Percentiles rank a stretch among this genome's conserved stretches.
Conservation (phyloP, 1,140 invertebrate species). For the Drosophila kurseongensis region DNA sequence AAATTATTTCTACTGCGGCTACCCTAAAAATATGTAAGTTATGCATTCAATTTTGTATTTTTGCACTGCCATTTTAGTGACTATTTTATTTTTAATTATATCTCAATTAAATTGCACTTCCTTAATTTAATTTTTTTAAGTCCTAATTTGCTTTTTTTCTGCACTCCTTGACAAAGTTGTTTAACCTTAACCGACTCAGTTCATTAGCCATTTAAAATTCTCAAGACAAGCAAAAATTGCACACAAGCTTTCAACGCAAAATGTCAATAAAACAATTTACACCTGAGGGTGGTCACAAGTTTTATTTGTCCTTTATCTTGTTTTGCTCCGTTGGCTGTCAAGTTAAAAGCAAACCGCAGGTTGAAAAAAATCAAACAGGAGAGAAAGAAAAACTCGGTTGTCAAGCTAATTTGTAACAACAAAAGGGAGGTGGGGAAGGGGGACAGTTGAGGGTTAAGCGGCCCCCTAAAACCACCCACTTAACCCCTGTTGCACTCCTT, state of each 20-base stretch:
- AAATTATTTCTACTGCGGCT: too few species aligned
- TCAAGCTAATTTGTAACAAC: conserved; percentile 45
- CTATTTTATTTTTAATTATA: too few species aligned
- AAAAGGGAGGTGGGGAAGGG: not conserved
- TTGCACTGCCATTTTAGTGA: too few species aligned
- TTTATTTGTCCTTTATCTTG: conserved; percentile 14
- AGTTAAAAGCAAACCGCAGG: conserved; percentile 21
- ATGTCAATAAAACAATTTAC: conserved; percentile 45
- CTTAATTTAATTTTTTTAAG: not conserved
- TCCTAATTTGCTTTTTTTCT: not conserved
- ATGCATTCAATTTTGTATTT: too few species aligned
- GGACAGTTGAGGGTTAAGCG: not conserved
- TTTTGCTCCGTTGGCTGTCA: not conserved
- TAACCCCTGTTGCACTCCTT: not conserved
- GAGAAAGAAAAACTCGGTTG: conserved; percentile 20
- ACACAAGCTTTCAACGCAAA: conserved; percentile 8
- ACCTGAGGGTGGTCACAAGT: conserved; percentile 6
- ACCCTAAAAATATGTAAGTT: too few species aligned
- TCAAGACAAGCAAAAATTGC: not conserved
- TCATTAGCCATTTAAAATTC: conserved; percentile 8
- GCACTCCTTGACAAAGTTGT: not conserved
- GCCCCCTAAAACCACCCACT: not conserved
- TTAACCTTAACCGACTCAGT: not conserved
- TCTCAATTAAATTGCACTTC: too few species aligned
- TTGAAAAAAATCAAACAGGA: conserved; percentile 15